These are phyloP conservation scores for Brachystomella parvula DNA, from an alignment of 1,140 invertebrate genomes.

Conservation along the genomic window DNA sequence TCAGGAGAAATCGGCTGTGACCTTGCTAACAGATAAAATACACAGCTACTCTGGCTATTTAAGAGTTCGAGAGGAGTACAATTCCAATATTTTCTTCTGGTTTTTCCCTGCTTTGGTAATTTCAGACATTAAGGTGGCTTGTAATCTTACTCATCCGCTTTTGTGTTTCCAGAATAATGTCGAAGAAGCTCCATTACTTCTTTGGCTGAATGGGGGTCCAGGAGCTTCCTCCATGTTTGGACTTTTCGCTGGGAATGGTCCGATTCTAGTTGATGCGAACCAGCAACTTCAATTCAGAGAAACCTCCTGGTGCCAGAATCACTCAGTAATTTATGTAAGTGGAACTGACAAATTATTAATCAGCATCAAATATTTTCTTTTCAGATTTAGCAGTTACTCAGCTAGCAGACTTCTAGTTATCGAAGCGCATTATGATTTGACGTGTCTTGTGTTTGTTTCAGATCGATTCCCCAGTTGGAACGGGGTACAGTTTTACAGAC, in stretches of 20 bases:
- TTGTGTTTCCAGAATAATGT: slow-evolving; percentile 33
- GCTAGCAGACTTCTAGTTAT: slow-evolving; percentile 37
- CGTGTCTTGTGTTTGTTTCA: slow-evolving; percentile 43
- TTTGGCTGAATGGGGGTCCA: slow-evolving; percentile 53
- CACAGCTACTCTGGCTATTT: slow-evolving; percentile 59
- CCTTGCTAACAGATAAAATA: slow-evolving; percentile 13
- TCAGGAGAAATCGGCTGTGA: not conserved
- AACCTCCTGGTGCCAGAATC: slow-evolving; percentile 46
- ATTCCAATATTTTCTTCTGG: slow-evolving; percentile 83
- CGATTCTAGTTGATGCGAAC: slow-evolving; percentile 43
- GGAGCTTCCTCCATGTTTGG: slow-evolving; percentile 50
- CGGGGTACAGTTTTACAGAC: slow-evolving; percentile 38
- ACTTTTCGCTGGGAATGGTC: slow-evolving; percentile 50
- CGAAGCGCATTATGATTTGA: slow-evolving; percentile 40
- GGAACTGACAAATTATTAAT: not conserved
- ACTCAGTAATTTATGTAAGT: slow-evolving; percentile 42
- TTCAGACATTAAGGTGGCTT: not conserved
- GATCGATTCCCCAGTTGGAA: slow-evolving; percentile 50
- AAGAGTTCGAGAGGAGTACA: slow-evolving; percentile 64
- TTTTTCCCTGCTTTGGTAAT: slow-evolving; percentile 65
- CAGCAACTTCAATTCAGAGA: slow-evolving; percentile 45
- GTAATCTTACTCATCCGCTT: not conserved
- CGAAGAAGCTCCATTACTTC: slow-evolving; percentile 43
- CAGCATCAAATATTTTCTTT: not conserved
- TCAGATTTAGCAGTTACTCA: not conserved